Percentiles rank a stretch among this genome's conserved stretches.
Conservation (phyloP, 1,140 invertebrate species). For the Diorhabda sublineata region DNA sequence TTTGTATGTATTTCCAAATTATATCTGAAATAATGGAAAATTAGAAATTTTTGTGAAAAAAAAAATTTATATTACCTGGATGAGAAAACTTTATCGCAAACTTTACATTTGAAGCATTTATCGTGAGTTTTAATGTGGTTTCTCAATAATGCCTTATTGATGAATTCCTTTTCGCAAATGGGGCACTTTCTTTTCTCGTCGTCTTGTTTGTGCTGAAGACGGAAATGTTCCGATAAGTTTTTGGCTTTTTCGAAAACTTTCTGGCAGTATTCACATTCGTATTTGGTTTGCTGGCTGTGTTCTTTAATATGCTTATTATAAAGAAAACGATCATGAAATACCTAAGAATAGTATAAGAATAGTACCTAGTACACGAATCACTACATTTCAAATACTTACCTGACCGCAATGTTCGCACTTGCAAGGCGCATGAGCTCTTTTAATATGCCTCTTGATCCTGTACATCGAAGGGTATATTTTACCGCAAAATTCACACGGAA, state of each 20-base stretch:
- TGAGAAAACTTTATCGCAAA: slow-evolving; percentile 34
- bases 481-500: slow-evolving; percentile 38
- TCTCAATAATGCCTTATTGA: slow-evolving; percentile 31
- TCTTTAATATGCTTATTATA: slow-evolving; percentile 29
- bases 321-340: slow-evolving; percentile 25
- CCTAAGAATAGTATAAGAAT: slow-evolving; percentile 14
- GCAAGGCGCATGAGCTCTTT: slow-evolving; percentile 34
- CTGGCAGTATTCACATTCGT: slow-evolving; percentile 30
- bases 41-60: neutral
- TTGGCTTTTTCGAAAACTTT: slow-evolving; percentile 35
- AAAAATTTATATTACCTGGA: slow-evolving; percentile 23
- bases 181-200: slow-evolving; percentile 33
- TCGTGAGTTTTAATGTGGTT: slow-evolving; percentile 37
- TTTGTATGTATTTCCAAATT: slow-evolving; percentile 36
- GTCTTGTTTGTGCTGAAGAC: slow-evolving; percentile 37
- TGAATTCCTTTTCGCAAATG: slow-evolving; percentile 36
- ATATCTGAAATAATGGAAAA: slow-evolving; percentile 24
- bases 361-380: slow-evolving; percentile 16
- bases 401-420: slow-evolving; percentile 35
- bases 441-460: slow-evolving; percentile 35
- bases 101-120: slow-evolving; percentile 36
- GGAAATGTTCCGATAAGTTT: slow-evolving; percentile 37
- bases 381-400: slow-evolving; percentile 28
- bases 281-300: slow-evolving; percentile 27
- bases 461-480: slow-evolving; percentile 35